Evolutionary conservation across 2,113 vertebrate species (phyloP).

Genomic region (Procavia capensis): DNA sequence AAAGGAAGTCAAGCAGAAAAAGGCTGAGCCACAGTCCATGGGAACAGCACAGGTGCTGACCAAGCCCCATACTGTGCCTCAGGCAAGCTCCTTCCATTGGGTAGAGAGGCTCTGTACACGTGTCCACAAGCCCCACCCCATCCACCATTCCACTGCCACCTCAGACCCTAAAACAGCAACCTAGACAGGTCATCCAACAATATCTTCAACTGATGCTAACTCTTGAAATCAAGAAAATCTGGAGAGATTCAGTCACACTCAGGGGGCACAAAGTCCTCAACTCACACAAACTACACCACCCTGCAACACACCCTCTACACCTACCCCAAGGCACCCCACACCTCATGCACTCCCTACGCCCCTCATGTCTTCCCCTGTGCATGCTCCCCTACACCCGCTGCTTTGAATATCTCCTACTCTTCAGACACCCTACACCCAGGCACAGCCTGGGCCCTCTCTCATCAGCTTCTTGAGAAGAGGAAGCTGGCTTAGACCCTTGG

Average conservation of each 20-base stretch:
- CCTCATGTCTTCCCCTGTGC: neutral
- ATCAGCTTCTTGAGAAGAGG: neutral
- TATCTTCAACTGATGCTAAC: neutral
- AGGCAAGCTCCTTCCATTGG: neutral
- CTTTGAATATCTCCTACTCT: neutral
- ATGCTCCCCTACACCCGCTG: neutral
- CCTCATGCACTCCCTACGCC: neutral
- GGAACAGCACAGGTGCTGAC: neutral
- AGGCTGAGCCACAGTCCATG: neutral
- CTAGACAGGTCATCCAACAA: neutral
- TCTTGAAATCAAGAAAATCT: neutral
- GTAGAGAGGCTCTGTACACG: neutral
- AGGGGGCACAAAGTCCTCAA: neutral
- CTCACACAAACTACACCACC: neutral
- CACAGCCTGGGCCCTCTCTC: neutral
- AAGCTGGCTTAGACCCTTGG: neutral
- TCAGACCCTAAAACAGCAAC: neutral
- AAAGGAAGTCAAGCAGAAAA: conserved; percentile 73
- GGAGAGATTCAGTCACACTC: neutral
- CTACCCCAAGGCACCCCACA: neutral
- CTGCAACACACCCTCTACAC: no score
- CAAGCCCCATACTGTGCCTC: neutral
- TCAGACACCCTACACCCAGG: no score
- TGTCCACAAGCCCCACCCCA: neutral
- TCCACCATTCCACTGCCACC: neutral